phyloP scores from a whole-genome alignment of 2,888 invertebrate genomes.

The Erebia palarica region DNA sequence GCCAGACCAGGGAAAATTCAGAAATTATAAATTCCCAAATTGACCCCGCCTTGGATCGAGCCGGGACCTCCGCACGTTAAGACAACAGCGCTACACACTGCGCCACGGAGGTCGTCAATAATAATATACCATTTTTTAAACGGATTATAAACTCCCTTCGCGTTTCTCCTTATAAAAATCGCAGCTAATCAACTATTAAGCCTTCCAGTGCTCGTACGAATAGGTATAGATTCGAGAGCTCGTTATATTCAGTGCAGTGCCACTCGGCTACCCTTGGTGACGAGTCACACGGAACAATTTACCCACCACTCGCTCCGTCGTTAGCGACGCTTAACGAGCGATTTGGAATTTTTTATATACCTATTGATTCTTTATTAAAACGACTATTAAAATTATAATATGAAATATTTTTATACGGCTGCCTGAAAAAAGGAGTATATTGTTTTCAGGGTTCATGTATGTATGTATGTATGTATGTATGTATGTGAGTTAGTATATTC shows the following conservation, averaged over 20 bases:
- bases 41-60: too few species aligned
- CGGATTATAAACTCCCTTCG: constrained; percentile 13
- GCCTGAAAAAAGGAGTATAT: too few species aligned
- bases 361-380: constrained; percentile 35
- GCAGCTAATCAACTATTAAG: constrained; percentile 31
- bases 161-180: constrained; percentile 18
- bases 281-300: constrained; percentile 59
- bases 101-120: too few species aligned
- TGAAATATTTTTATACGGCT: neutral
- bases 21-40: too few species aligned
- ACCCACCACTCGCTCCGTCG: constrained; percentile 43
- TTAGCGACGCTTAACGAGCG: constrained; percentile 48
- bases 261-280: constrained; percentile 56
- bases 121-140: constrained; percentile 8
- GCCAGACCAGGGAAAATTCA: too few species aligned
- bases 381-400: neutral
- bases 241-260: constrained; percentile 56
- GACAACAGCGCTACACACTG: too few species aligned
- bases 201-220: constrained; percentile 19
- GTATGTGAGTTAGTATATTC: too few species aligned
- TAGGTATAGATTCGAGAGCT: constrained; percentile 36
- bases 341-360: constrained; percentile 33
- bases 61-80: too few species aligned
- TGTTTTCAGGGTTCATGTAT: too few species aligned
- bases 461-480: too few species aligned